These are phyloP conservation scores for Pteronotus mesoamericanus DNA, from an alignment of 2,797 vertebrate species.

Conservation along the genomic window DNA sequence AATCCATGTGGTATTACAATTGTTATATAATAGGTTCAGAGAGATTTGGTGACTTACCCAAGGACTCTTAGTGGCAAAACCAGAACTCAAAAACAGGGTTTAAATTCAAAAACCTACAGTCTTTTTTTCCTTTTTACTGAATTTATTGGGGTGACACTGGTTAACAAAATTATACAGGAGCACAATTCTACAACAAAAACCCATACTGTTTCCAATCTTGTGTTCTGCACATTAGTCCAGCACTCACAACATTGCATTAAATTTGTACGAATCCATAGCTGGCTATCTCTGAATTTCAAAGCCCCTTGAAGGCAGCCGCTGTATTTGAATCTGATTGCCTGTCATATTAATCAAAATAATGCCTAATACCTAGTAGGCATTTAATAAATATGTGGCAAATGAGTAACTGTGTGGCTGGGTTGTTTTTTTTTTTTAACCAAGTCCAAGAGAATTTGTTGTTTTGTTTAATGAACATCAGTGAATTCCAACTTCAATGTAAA, in stretches of 20 bases:
- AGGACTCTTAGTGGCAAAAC: neutral
- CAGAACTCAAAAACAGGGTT: neutral
- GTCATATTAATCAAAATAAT: neutral
- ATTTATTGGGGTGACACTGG: neutral
- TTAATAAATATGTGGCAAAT: neutral
- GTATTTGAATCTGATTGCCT: neutral
- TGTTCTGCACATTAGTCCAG: too few species aligned
- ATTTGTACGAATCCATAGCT: neutral
- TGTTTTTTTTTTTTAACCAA: conserved; percentile 18
- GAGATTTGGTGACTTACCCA: neutral
- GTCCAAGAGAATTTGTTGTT: conserved; percentile 41
- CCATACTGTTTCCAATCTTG: neutral
- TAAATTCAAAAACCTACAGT: neutral
- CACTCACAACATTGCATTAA: neutral
- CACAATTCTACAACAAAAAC: neutral
- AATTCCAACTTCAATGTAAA: conserved; percentile 40
- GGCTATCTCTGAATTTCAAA: neutral
- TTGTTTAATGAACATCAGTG: conserved; percentile 28
- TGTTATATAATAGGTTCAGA: neutral
- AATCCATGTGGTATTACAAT: neutral
- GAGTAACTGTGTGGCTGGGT: neutral
- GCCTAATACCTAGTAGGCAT: neutral
- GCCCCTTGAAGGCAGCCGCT: neutral
- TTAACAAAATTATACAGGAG: neutral
- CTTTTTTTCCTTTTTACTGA: neutral